Conservation (phyloP, 1,140 invertebrate genomes). For the Lysiphlebus fabarum region DNA sequence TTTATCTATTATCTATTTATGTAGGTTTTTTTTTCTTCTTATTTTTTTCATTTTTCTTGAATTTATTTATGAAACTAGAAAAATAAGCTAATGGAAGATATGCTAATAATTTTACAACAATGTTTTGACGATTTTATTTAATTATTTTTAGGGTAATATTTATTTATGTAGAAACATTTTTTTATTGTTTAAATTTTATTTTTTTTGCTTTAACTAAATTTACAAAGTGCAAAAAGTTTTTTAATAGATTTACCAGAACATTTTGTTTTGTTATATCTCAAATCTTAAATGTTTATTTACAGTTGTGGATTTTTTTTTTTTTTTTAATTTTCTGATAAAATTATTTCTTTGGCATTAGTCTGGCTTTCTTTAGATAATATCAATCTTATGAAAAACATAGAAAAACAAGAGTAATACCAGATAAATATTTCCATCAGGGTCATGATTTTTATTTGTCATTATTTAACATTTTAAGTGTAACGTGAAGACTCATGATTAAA, state of each 20-base stretch:
- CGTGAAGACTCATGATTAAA: background rate
- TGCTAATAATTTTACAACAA: constrained; percentile 13
- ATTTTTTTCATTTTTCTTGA: background rate
- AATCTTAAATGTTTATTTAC: background rate
- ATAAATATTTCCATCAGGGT: too few species aligned
- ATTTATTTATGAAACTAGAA: constrained; percentile 20
- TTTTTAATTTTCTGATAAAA: too few species aligned
- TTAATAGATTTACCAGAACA: too few species aligned
- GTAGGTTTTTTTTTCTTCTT: background rate
- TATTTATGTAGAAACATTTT: background rate
- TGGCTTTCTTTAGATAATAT: too few species aligned
- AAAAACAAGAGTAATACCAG: too few species aligned
- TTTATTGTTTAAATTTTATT: too few species aligned
- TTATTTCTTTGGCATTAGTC: too few species aligned
- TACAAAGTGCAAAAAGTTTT: too few species aligned
- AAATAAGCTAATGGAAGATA: constrained; percentile 22
- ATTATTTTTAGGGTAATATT: background rate
- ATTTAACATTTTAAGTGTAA: background rate
- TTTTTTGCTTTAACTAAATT: too few species aligned
- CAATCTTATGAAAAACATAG: too few species aligned
- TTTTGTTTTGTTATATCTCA: background rate
- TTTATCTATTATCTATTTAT: background rate
- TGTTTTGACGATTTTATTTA: background rate
- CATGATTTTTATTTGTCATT: background rate
- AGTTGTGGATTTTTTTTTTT: too few species aligned